Evolutionary conservation across 1,140 invertebrate species (phyloP), one percentile per base, ranked within the genome.

Genomic region (Drosophila nasuta): DNA sequence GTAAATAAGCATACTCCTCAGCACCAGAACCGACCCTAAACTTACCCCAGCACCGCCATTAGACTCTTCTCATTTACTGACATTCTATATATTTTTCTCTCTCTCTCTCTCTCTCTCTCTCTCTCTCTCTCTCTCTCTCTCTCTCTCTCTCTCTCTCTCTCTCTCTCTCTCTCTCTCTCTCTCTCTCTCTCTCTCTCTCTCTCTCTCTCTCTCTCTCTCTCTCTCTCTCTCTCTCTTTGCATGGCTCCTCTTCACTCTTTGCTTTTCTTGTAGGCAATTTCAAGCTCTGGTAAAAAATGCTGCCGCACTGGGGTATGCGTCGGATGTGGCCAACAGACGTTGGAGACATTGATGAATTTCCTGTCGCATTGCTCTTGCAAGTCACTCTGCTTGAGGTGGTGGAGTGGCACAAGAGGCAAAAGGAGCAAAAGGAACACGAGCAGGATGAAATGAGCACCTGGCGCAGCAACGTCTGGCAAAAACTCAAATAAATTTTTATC

Each of bases 331-430:
- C 81, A 82, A 70, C 81, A 83, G 81, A 67, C 81, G 77, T 66
- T 81, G 75, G 65, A 89, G 85, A 88, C 85, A 88, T 88, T 88
- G 81, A 88, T 88, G 85, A 88, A 88, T 89, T 88, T 88, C 85
- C 85, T 89, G 78, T 81, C 85, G 85, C 85, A 83, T 75, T 66
- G 77, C 87, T 89, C 62, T 49, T 51, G 57, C 58, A 49, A 46
- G 38, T 52, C 77, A 60, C 59, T 43, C 70, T 20, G 17, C 45
- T 64, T 54, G n/a, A 49, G 48, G 48, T 49, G 56, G 56, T 54
- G 46, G 13, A 49, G 38, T 8, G 15, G 59, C 17, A 28, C 7
- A 45, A 20, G 43, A 25, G 57, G 30, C 67, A 51, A 10, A 25
- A 11, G 25, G 25, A 48, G 38, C 49, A 66, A 56, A 38, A 35